A percentile compares a stretch with the other conserved stretches of the same genome.
Evolutionary conservation across 2,888 invertebrate species (phyloP).

Genomic region (Sericinus montela): DNA sequence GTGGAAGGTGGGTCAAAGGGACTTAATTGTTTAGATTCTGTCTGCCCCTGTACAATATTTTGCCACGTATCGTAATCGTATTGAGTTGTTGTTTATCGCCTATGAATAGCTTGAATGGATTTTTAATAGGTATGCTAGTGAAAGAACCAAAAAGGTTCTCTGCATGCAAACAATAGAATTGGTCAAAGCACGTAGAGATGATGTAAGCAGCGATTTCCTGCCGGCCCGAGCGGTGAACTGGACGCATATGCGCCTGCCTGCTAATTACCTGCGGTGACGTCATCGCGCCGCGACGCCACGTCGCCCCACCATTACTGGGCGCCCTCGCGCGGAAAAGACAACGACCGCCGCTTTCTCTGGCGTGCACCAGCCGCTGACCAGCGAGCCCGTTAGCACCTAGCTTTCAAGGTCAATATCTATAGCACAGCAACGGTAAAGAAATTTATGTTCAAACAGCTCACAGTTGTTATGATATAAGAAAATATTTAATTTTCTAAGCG

Average conservation of each 20-base stretch:
- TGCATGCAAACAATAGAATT: conserved; percentile 42
- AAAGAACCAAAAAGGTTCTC: conserved; percentile 8
- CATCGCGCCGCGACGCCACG: conserved; percentile 51
- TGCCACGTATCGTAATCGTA: neutral
- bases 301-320: conserved; percentile 57
- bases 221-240: conserved; percentile 49
- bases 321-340: conserved; percentile 76
- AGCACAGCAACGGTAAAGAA: neutral
- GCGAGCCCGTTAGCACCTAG: conserved; percentile 31
- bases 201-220: conserved; percentile 73
- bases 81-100: neutral
- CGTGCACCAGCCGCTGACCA: conserved; percentile 40
- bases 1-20: too few species aligned
- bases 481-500: conserved; percentile 18
- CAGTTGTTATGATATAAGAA: conserved; percentile 12
- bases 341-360: conserved; percentile 73
- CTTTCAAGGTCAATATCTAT: conserved; percentile 12
- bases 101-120: conserved; percentile 3
- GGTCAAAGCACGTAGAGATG: conserved; percentile 54
- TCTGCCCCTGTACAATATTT: neutral
- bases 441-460: neutral
- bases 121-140: conserved; percentile 2
- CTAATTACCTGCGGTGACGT: conserved; percentile 71
- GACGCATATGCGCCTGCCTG: conserved; percentile 39
- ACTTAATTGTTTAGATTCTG: too few species aligned